Conservation (phyloP, 2,113 vertebrate genomes). For the Narcine bancroftii region DNA sequence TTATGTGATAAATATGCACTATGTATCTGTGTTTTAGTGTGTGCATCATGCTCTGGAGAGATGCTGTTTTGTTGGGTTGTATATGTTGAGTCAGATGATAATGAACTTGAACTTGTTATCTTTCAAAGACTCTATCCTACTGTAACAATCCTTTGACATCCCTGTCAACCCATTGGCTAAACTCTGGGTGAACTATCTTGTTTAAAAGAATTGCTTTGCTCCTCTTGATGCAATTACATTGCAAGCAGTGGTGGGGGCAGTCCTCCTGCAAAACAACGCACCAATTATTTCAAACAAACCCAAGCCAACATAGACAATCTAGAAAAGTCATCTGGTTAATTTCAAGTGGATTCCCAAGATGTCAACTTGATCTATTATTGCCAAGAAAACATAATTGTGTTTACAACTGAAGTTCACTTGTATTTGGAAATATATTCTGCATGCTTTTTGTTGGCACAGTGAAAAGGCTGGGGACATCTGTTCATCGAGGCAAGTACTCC, state of each 20-base stretch:
- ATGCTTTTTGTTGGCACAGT: not conserved
- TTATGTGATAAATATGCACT: too few relatives aligned
- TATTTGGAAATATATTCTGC: not conserved
- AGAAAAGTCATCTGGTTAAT: constrained; percentile 4
- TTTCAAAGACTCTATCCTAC: not conserved
- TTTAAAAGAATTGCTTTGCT: too few relatives aligned
- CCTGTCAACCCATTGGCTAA: not conserved
- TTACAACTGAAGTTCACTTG: not conserved
- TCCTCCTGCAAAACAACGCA: not conserved
- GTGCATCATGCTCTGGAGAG: too few relatives aligned
- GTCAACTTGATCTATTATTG: constrained; percentile 3
- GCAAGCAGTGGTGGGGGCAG: not conserved
- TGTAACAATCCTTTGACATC: not conserved
- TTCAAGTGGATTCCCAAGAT: not conserved
- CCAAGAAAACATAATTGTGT: not conserved
- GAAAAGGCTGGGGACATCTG: not conserved
- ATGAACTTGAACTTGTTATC: too few relatives aligned
- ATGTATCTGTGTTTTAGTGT: too few relatives aligned
- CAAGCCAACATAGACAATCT: not conserved
- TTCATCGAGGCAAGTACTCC: not conserved
- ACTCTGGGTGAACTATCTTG: too few relatives aligned
- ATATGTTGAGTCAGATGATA: too few relatives aligned
- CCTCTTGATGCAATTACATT: too few relatives aligned
- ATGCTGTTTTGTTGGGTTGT: too few relatives aligned
- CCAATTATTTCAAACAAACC: not conserved